Base-by-base conservation (phyloP, 1,140 invertebrate species). In the Eueides isabella region DNA sequence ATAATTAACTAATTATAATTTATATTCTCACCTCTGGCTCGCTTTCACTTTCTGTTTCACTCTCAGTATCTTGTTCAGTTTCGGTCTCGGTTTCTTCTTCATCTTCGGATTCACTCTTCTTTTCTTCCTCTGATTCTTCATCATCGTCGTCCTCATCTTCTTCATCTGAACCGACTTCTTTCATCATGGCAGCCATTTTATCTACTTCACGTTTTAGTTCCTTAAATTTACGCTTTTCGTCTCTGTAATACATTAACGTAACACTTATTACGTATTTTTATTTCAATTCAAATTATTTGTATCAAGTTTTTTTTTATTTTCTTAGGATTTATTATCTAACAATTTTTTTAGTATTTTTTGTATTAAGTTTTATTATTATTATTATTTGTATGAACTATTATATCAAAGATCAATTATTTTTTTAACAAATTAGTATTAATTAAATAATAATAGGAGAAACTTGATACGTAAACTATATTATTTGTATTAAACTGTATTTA, bases 171-270 rank as follows among this genome's bases (percentile, higher is more conserved):
- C 96, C 96, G 3, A 94, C 94, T 78, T 97, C 96, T 73, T 96
- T 97, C 95, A 98, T 96, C 71, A 97, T 93, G 19, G 95, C 96
- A 0, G 97, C 97, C 97, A 98, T 97, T 93, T 97, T 97, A 80
- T 97, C 96, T 4, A 98, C 97, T 93, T 98, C 97, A 79, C 97
- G 97, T 86, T 98, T 97, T 35, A 98, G 86, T 63, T 95, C 94
- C 82, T 96, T 96, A 82, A 95, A 97, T 86, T 96, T 96, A 79
- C 96, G 96, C 79, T 96, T 96, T 79, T 96, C 96, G 61, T 96
- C 95, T 80, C 94, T 95, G 74, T 19, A 83, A 88, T n/a, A 55
- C 12, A 44, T 38, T 7, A 12, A 38, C 11, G n/a, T n/a, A n/a
- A n/a, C n/a, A n/a, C n/a, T n/a, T n/a, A n/a, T n/a, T n/a, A n/a